A percentile compares a stretch with the other conserved stretches of the same genome.
phyloP scores from a whole-genome alignment of 2,797 vertebrate species.

The Fistularia commersonii region DNA sequence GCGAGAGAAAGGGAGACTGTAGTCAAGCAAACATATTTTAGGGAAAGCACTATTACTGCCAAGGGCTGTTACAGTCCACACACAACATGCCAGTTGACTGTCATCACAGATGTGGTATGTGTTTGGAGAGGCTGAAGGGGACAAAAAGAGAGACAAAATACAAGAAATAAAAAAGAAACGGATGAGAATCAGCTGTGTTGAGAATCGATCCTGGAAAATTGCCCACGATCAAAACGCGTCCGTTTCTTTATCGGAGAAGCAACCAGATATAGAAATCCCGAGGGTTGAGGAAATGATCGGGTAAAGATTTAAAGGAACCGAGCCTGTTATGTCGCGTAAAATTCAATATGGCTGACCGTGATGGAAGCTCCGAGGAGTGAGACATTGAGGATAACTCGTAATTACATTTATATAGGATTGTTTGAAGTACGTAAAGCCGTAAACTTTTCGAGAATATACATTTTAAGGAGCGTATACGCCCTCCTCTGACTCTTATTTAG shows the following conservation, averaged over 20 bases:
- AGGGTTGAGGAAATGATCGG: too few relatives aligned
- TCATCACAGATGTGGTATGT: conserved; percentile 57
- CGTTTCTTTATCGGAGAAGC: conserved; percentile 15
- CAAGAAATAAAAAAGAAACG: conserved; percentile 17
- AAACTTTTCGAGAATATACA: not conserved
- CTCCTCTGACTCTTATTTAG: conserved; percentile 31
- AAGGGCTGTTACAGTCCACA: conserved; percentile 42
- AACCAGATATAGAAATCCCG: not conserved
- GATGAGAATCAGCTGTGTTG: conserved; percentile 11
- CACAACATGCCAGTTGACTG: conserved; percentile 45
- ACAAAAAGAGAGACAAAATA: conserved; percentile 35
- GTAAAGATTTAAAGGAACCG: too few relatives aligned
- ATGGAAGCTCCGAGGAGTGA: too few relatives aligned
- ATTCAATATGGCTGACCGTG: too few relatives aligned
- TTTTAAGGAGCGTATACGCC: conserved; percentile 1
- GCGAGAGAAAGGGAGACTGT: conserved; percentile 13
- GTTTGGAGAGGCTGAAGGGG: conserved; percentile 39
- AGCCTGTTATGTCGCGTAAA: too few relatives aligned
- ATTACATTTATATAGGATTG: not conserved
- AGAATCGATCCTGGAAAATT: conserved; percentile 28
- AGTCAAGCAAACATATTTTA: conserved; percentile 55
- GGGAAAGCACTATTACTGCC: conserved; percentile 48
- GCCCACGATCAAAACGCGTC: conserved; percentile 4
- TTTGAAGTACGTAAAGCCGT: conserved; percentile 3
- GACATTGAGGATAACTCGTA: too few relatives aligned